Evolutionary conservation across 2,888 invertebrate genomes (phyloP).

Genomic region (Calameuta pallipes): DNA sequence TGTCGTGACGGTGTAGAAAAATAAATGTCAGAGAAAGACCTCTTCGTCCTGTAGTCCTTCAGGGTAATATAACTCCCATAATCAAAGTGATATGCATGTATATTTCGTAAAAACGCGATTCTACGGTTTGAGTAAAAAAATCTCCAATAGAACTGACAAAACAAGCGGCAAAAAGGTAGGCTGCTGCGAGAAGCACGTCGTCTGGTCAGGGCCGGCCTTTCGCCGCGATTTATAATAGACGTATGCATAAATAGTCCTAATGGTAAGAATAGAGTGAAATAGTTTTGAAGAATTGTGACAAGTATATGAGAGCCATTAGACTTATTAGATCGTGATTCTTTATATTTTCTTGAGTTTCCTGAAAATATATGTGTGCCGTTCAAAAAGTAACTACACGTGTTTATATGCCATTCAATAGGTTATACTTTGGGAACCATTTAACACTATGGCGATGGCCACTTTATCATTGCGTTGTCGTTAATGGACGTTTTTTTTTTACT

Average conservation of each 20-base stretch:
- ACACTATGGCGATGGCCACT: neutral
- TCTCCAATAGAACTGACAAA: neutral
- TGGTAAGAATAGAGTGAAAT: neutral
- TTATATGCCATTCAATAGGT: neutral
- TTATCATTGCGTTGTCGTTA: neutral
- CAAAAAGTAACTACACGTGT: neutral
- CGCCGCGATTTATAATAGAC: neutral
- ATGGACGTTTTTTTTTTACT: neutral
- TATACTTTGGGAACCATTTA: neutral
- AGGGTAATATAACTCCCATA: neutral
- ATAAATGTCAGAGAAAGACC: neutral
- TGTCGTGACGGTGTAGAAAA: neutral
- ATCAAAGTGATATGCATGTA: neutral
- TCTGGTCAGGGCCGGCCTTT: slow-evolving; percentile 11
- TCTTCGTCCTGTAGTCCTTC: neutral
- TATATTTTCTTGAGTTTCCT: neutral
- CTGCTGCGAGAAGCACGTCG: neutral
- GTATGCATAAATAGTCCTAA: neutral
- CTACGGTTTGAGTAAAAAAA: slow-evolving; percentile 3
- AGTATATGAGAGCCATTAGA: neutral
- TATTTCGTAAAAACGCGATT: slow-evolving; percentile 6
- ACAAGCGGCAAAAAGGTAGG: slow-evolving; percentile 5
- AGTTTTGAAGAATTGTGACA: neutral
- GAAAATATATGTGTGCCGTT: neutral
- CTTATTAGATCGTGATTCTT: neutral